phyloP scores from a whole-genome alignment of 2,888 invertebrate species.

The Hydroisotoma schaefferi region DNA sequence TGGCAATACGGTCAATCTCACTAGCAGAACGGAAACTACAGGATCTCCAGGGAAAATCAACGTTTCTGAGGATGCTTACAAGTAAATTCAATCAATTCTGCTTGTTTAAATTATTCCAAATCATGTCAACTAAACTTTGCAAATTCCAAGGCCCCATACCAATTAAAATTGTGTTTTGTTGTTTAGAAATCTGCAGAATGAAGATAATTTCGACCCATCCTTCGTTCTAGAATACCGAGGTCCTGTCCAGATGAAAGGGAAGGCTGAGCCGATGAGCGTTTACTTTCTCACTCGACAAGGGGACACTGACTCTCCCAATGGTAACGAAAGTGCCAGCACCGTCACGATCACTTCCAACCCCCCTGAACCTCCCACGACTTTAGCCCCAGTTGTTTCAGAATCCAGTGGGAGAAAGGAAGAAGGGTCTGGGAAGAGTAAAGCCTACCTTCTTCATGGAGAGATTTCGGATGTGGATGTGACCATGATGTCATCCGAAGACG shows the following conservation, averaged over 20 bases:
- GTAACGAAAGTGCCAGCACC: neutral
- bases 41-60: constrained; percentile 84
- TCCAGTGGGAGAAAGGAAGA: neutral
- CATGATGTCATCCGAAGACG: constrained; percentile 26
- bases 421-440: neutral
- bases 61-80: constrained; percentile 87
- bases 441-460: neutral
- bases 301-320: neutral
- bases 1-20: constrained; percentile 90
- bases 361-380: no score
- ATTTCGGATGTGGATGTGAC: constrained; percentile 30
- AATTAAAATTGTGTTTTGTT: neutral
- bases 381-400: neutral
- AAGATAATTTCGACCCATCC: constrained; percentile 75
- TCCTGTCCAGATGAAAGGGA: constrained; percentile 87
- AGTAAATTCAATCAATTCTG: constrained; percentile 56
- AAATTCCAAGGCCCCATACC: neutral
- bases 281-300: constrained; percentile 68
- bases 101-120: no score
- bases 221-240: constrained; percentile 82
- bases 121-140: neutral
- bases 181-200: constrained; percentile 41
- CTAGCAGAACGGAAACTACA: constrained; percentile 89
- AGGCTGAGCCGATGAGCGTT: constrained; percentile 88
- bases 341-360: neutral